Evolutionary conservation across 2,797 vertebrate genomes (phyloP), one percentile per base, ranked within the genome.

Genomic region (Oryzias dopingdopingensis): DNA sequence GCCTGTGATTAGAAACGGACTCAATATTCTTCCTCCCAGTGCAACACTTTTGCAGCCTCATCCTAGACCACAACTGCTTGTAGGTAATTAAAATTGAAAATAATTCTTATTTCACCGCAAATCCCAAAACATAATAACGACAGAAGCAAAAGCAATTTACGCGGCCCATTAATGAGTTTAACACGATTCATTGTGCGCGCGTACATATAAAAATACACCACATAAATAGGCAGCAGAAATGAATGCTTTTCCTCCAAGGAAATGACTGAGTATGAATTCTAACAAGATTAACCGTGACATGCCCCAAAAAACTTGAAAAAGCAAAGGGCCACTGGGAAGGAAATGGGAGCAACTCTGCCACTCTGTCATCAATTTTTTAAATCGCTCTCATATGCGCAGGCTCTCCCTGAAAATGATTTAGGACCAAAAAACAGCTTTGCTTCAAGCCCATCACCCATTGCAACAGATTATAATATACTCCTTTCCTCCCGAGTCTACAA

Each of bases 311-410:
- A 5, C 20, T 74, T 67, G 86, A 76, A 76, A 60, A 80, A 76
- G 77, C 55, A 66, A 66, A 57, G 49, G 71, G 69, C 62, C 52
- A 68, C 32, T 49, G 81, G 70, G 65, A 76, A 61, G 62, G 72
- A 74, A 84, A 88, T 74, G 57, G 59, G 75, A 82, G 69, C 58
- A 50, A 65, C 77, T 79, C 62, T 81, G 76, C 67, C 70, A 76
- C 58, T 76, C 79, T 54, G 56, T 81, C 84, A 86, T 88, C 74
- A 77, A 83, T 88, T 87, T 84, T 81, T 79, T 79, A 82, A 79
- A 88, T 86, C 67, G 44, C 44, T 75, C 74, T 82, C 66, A 70
- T 63, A 68, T 79, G 72, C 52, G 58, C 62, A 57, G 62, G 74
- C 67, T 80, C 73, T 71, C 70, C 50, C 62, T 62, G 47, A 59